A percentile compares a stretch with the other conserved stretches of the same genome.
These are phyloP conservation scores for Fundulus diaphanus DNA, from an alignment of 2,797 vertebrate species.

Conservation along the genomic window DNA sequence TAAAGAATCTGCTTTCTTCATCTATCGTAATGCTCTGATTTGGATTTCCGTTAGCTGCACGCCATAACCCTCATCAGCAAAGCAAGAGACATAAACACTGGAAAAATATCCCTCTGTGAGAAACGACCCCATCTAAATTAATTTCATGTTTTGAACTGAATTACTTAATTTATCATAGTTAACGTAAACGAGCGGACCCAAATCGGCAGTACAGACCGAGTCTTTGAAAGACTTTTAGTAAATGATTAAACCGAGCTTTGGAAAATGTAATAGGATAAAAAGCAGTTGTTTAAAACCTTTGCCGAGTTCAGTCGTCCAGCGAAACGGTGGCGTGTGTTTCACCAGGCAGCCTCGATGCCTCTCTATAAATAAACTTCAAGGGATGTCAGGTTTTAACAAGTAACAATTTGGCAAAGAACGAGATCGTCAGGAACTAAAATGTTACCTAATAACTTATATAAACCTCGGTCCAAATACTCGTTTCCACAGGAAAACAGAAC, in stretches of 20 bases:
- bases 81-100: not conserved
- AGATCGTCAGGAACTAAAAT: not conserved
- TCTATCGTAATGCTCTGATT: not conserved
- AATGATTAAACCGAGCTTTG: not conserved
- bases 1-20: not conserved
- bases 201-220: not conserved
- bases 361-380: constrained; percentile 2
- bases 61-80: not conserved
- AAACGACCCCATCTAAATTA: not conserved
- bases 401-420: not conserved
- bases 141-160: not conserved
- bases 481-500: constrained; percentile 37
- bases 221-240: not conserved
- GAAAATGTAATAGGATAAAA: not conserved
- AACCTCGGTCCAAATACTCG: constrained; percentile 26
- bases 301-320: not conserved
- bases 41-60: not conserved
- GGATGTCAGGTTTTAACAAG: not conserved
- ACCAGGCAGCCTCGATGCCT: not conserved
- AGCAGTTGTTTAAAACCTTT: not conserved
- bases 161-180: constrained; percentile 2
- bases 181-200: not conserved
- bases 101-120: not conserved
- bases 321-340: not conserved
- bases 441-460: not conserved